Evolutionary conservation across 2,888 invertebrate genomes (phyloP), one percentile per base, ranked within the genome.

Genomic region (Agapostemon virescens): DNA sequence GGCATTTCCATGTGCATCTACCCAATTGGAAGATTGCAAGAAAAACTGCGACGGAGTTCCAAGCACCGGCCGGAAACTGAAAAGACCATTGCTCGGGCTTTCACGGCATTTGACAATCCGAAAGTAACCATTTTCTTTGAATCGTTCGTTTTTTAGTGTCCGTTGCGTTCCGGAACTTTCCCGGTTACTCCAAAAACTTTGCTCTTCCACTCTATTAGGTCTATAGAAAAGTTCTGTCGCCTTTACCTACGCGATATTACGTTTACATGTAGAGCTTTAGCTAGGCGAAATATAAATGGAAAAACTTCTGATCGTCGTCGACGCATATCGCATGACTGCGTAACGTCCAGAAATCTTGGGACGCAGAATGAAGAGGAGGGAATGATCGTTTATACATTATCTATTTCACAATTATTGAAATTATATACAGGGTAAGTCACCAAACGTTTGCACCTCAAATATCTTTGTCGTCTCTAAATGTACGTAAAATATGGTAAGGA

Each of bases 131-230:
- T 42, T 42, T 66, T 66, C 66, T 64, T 64, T 38, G 38, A 15
- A 15, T 4, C n/a, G 38, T 23, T 64, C 23, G 15, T 64, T 64
- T 38, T 23, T 23, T 38, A 38, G 15, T 64, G 40, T 23, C 23
- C 64, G 38, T 40, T 64, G 38, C 64, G 40, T 40, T 64, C 23
- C 17, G 38, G 26, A 23, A 64, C n/a, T 64, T 17, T 6, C 23
- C 17, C 40, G 64, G 55, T 26, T 61, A 17, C 33, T 61, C 33
- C 33, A 61, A 61, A 33, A 61, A 61, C 58, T 61, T 33, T 33
- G 58, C 30, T 61, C 61, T 61, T 61, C 61, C 61, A 61, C 33
- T 61, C 61, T 61, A 61, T 61, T 61, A 61, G 61, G 20, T 61
- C 61, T 33, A 61, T 61, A 61, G 61, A 61, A 61, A 67, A 45